Evolutionary conservation across 1,140 invertebrate genomes (phyloP), one percentile per base, ranked within the genome.

Genomic region (Macrobrachium nipponense): DNA sequence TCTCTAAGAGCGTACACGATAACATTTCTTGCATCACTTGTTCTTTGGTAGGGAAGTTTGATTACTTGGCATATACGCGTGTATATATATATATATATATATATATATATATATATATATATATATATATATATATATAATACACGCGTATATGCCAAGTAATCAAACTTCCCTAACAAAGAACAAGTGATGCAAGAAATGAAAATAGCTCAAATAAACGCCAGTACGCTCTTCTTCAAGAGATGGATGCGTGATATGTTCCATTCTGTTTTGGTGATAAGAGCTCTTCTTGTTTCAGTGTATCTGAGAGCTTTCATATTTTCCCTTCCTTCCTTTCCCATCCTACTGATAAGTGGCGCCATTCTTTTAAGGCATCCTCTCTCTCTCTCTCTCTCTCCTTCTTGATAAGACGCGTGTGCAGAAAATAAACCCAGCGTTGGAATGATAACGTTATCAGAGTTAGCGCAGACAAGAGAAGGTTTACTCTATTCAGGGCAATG

Each of bases 371-470:
- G 18, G 8, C 64, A 8, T 11, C 17, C 64, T 66, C 64, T 66
- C 23, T 66, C 23, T 66, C 64, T 66, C 64, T 66, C 64, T 66
- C 64, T 66, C 23, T 66, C 64, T 66, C 64, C 12, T 15, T 66
- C 64, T 66, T 23, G 18, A n/a, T 8, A 51, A 51, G 51, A 51
- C 51, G 12, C 51, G 12, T 36, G 27, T 36, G 27, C 8, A 51
- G 2, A 51, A 51, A 51, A 51, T 51, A 51, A 10, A 51, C 51
- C 51, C 27, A 36, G 51, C 7, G 51, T 51, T 51, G 51, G 51
- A 12, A 8, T 51, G 51, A 51, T 51, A 51, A 6, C 51, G 51
- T 51, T 51, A 51, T 51, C 51, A 10, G 51, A 51, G 51, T 51
- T 51, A 51, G 51, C 12, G 12, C 51, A 51, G 2, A 51, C 12